Evolutionary conservation across 2,888 invertebrate genomes (phyloP).

Genomic region (Yponomeuta sedellus): DNA sequence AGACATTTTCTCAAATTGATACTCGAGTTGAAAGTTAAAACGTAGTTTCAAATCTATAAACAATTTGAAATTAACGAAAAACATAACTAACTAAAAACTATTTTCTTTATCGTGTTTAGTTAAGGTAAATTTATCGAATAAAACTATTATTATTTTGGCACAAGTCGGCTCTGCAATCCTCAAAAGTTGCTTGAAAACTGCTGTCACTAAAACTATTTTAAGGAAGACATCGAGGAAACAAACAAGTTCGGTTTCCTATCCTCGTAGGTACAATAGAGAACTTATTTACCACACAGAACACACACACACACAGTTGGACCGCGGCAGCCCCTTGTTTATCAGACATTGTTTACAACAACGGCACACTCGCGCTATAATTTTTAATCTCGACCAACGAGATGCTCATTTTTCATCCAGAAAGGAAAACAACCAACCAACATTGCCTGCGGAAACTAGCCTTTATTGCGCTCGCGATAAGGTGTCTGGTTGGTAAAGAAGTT

Average conservation of each 20-base stretch:
- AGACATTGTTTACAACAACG: conserved; percentile 25
- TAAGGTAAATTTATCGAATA: too few relatives aligned
- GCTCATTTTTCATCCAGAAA: conserved; percentile 65
- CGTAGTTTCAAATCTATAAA: too few relatives aligned
- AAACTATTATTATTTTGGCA: too few relatives aligned
- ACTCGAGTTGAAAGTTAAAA: too few relatives aligned
- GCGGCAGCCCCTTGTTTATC: background rate
- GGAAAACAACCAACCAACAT: conserved; percentile 28
- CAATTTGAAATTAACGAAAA: too few relatives aligned
- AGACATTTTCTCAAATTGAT: too few relatives aligned
- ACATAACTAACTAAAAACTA: too few relatives aligned
- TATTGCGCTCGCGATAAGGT: conserved; percentile 28
- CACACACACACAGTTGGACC: background rate
- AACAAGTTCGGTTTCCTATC: background rate
- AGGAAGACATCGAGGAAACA: background rate
- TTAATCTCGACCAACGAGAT: conserved; percentile 66
- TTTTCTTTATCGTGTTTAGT: too few relatives aligned
- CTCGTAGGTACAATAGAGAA: background rate
- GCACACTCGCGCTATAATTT: conserved; percentile 61
- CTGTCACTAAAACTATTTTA: too few relatives aligned
- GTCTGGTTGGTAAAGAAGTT: conserved; percentile 7
- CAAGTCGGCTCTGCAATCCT: too few relatives aligned
- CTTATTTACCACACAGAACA: background rate
- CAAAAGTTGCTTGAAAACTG: too few relatives aligned
- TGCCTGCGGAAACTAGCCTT: conserved; percentile 29